Evolutionary conservation across 2,888 invertebrate species (phyloP), one percentile per base, ranked within the genome.

Genomic region (Hecatera dysodea): DNA sequence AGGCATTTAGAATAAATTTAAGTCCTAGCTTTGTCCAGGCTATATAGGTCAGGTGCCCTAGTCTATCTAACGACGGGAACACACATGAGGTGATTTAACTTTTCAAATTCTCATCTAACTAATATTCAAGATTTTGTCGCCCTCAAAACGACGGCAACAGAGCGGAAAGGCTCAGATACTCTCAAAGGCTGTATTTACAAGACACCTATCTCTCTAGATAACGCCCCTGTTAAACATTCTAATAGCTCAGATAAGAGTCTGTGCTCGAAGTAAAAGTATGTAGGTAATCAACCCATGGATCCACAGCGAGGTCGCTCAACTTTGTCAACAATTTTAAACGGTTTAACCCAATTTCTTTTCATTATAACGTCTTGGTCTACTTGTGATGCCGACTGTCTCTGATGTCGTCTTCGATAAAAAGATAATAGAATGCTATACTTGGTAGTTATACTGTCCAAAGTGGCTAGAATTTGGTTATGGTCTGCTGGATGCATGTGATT

Each of bases 301-400:
- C 61, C 76, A 73, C 56, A 64, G 61, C 63, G 78, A 80, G 86
- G 80, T 79, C 80, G 44, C 73, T 83, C 68, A 80, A 84, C 85
- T 87, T 78, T 72, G 82, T 82, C 81, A 83, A 83, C 76, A 71
- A 86, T 85, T 90, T 91, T 87, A 87, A 89, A 90, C 90, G 87
- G 84, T 75, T 85, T 91, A 92, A 92, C 94, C 94, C 87, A 94
- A 94, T 95, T 95, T 94, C 93, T 91, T 91, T 91, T 90, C 87
- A 90, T 93, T 93, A 94, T 94, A 89, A 89, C 93, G 92, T 93
- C 87, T 92, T 92, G 93, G 81, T 93, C 95, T 95, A 95, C 84
- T 94, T 94, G 82, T 76, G 74, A 48, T 61, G 67, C 63, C 72
- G 79, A 78, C 86, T 81, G 77, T 78, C 78, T 81, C 81, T 88